Percentiles rank a stretch among this genome's conserved stretches.
Conservation (phyloP, 2,113 vertebrate genomes). For the Bubo blakistoni region DNA sequence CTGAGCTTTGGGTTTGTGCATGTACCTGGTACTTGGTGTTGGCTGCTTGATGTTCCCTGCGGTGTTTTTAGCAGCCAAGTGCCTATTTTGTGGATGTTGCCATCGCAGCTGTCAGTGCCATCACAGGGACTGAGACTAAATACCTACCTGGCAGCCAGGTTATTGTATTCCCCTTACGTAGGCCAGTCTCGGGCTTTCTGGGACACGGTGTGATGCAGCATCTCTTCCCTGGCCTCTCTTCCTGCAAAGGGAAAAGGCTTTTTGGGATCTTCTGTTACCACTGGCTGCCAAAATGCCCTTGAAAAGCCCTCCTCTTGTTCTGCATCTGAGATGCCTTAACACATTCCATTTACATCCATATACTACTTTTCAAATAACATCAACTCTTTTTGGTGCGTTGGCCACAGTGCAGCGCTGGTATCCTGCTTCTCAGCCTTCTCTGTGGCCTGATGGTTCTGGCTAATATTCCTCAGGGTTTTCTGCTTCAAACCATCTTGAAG, state of each 20-base stretch:
- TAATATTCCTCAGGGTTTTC: neutral
- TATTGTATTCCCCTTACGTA: neutral
- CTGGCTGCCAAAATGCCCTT: neutral
- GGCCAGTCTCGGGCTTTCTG: neutral
- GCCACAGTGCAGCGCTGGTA: neutral
- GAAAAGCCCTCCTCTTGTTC: neutral
- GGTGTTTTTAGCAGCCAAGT: neutral
- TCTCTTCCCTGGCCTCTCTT: neutral
- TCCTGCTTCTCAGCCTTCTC: neutral
- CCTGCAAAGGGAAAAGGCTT: neutral
- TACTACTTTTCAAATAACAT: neutral
- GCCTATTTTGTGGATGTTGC: neutral
- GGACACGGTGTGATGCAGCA: accelerated
- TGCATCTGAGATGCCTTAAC: neutral
- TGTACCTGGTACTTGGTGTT: neutral
- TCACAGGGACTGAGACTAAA: accelerated
- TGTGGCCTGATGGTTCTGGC: neutral
- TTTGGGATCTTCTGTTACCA: neutral
- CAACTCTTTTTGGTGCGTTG: neutral
- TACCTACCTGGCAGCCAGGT: neutral
- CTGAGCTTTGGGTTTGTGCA: neutral
- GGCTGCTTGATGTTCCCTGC: neutral
- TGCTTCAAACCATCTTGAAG: neutral
- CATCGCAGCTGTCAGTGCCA: neutral
- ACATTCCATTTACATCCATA: accelerated